A percentile compares a stretch with the other conserved stretches of the same genome.
Evolutionary conservation across 2,888 invertebrate species (phyloP).

Genomic region (Fissipunctia ypsillon): DNA sequence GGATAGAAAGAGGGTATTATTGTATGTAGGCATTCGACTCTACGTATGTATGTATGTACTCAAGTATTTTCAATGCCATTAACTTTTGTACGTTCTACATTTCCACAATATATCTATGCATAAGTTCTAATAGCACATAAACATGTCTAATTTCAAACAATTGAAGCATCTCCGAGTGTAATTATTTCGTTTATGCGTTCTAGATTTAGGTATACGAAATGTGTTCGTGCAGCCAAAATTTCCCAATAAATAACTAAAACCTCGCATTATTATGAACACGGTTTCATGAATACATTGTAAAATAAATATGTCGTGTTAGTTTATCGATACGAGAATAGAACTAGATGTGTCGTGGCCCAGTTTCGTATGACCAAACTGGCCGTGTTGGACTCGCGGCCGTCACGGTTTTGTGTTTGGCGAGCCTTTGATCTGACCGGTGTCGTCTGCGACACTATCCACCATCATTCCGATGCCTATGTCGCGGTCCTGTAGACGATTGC

Average conservation of each 20-base stretch:
- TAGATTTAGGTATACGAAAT: slow-evolving; percentile 71
- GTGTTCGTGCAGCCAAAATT: slow-evolving; percentile 57
- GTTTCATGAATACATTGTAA: slow-evolving; percentile 82
- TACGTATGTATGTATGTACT: slow-evolving; percentile 48
- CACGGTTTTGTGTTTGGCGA: slow-evolving; percentile 76
- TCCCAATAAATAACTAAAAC: slow-evolving; percentile 53
- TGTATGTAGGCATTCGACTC: slow-evolving; percentile 64
- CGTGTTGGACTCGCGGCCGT: slow-evolving; percentile 74
- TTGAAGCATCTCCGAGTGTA: slow-evolving; percentile 69
- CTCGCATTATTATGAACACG: slow-evolving; percentile 66
- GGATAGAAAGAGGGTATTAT: slow-evolving; percentile 74
- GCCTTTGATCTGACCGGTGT: slow-evolving; percentile 81
- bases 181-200: slow-evolving; percentile 78
- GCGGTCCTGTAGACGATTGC: slow-evolving; percentile 63
- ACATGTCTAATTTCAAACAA: slow-evolving; percentile 71
- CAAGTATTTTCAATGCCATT: slow-evolving; percentile 74
- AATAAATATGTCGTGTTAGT: slow-evolving; percentile 82
- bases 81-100: slow-evolving; percentile 60
- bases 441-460: slow-evolving; percentile 65
- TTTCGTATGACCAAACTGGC: slow-evolving; percentile 78
- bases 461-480: slow-evolving; percentile 73
- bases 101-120: slow-evolving; percentile 23
- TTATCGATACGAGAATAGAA: slow-evolving; percentile 82
- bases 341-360: slow-evolving; percentile 82
- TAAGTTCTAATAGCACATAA: slow-evolving; percentile 57